Evolutionary conservation across 2,888 invertebrate species (phyloP).

Genomic region (Ectemnius continuus): DNA sequence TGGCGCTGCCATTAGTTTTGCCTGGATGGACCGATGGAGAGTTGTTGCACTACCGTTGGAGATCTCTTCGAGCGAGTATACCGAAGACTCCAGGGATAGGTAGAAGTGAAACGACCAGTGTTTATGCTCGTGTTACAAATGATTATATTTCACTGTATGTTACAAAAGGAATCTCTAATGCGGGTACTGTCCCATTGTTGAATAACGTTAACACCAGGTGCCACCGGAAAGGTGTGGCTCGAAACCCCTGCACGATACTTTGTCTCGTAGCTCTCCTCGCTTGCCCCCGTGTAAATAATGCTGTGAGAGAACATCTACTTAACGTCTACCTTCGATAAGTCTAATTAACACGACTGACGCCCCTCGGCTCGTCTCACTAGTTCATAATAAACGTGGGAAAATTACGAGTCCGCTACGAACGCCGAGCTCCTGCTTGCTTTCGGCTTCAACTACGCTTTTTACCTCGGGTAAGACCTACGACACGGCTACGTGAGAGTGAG

Average conservation of each 20-base stretch:
- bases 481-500: neutral
- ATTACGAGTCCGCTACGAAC: constrained; percentile 39
- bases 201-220: constrained; percentile 45
- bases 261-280: constrained; percentile 11
- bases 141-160: constrained; percentile 72
- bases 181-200: constrained; percentile 54
- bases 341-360: constrained; percentile 47
- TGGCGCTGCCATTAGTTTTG: no score
- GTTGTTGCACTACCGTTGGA: no score
- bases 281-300: constrained; percentile 44
- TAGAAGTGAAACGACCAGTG: neutral
- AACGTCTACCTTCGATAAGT: constrained; percentile 44
- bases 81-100: no score
- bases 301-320: constrained; percentile 55
- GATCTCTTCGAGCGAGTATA: no score
- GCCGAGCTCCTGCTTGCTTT: constrained; percentile 9
- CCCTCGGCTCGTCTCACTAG: constrained; percentile 14
- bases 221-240: constrained; percentile 24
- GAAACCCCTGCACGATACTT: constrained; percentile 16
- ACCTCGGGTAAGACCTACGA: constrained; percentile 22
- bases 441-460: no score
- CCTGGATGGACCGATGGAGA: no score
- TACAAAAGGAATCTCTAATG: constrained; percentile 70
- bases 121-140: constrained; percentile 67
- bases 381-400: constrained; percentile 38